phyloP scores from a whole-genome alignment of 35 echinoderm and acorn worm genomes.

The Holothuria glaberrima region DNA sequence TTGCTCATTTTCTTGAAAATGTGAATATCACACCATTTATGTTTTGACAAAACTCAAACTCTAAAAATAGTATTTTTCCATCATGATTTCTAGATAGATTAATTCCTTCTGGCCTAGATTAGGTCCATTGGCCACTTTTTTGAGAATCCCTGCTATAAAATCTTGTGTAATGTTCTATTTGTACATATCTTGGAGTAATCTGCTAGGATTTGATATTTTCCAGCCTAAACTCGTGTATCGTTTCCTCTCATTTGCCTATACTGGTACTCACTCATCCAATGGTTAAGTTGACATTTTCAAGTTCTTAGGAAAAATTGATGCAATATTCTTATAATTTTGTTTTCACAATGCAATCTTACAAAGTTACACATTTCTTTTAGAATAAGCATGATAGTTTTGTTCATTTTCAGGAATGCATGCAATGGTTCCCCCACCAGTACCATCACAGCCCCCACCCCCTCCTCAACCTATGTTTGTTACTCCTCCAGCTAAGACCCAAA shows the following conservation, averaged over 20 bases:
- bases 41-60: no score
- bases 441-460: slow-evolving; percentile 61
- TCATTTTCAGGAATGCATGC: slow-evolving; percentile 18
- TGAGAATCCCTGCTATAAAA: not conserved
- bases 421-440: slow-evolving; percentile 44
- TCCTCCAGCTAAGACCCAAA: slow-evolving; percentile 87
- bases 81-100: no score
- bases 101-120: no score
- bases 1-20: no score
- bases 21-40: no score
- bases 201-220: no score
- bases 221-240: no score
- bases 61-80: no score
- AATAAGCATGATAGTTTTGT: not conserved
- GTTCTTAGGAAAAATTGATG: not conserved
- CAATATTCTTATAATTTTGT: no score
- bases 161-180: not conserved
- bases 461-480: slow-evolving; percentile 92
- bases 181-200: no score
- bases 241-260: no score
- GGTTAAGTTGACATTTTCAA: not conserved
- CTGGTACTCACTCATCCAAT: not conserved
- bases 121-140: no score
- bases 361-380: not conserved
- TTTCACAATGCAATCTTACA: not conserved